Conservation (phyloP, 30 jellyfish, hydroid and myxozoan species). For the Hydractinia symbiolongicarpus region DNA sequence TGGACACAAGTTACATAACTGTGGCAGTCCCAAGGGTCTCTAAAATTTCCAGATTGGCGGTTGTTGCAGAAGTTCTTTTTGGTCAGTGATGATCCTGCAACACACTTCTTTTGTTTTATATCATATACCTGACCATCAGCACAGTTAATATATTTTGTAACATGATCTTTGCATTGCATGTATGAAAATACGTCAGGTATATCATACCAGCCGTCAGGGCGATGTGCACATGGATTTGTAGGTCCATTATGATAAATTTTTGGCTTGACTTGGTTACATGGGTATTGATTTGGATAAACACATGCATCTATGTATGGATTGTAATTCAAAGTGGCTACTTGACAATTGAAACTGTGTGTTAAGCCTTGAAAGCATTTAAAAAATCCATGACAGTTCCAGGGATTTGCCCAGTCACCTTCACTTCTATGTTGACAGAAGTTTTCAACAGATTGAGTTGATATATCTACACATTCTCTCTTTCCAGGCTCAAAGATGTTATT, state of each 20-base stretch:
- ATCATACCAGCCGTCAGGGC: conserved; percentile 12
- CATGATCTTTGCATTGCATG: neutral
- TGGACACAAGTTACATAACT: neutral
- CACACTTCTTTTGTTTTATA: neutral
- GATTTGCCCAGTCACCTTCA: conserved; percentile 48
- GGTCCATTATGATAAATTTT: neutral
- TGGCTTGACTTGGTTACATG: conserved; percentile 28
- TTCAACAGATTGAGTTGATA: conserved; percentile 10
- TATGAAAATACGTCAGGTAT: conserved; percentile 11
- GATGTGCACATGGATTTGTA: conserved; percentile 8
- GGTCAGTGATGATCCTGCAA: neutral
- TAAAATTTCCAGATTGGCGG: neutral
- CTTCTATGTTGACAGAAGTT: conserved; percentile 55
- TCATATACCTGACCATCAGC: neutral
- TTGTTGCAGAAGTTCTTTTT: neutral
- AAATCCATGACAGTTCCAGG: conserved; percentile 70
- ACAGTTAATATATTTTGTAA: conserved; percentile 1
- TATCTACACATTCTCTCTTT: conserved; percentile 10
- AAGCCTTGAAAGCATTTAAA: conserved; percentile 36
- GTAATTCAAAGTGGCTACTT: conserved; percentile 26
- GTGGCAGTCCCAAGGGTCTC: conserved; percentile 20
- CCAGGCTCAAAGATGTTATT: conserved; percentile 19
- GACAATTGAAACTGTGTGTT: conserved; percentile 42
- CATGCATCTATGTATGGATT: conserved; percentile 62
- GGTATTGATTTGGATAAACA: conserved; percentile 36